Percentiles rank a stretch among this genome's conserved stretches.
Evolutionary conservation across 2,113 vertebrate genomes (phyloP).

Genomic region (Semnornis frantzii): DNA sequence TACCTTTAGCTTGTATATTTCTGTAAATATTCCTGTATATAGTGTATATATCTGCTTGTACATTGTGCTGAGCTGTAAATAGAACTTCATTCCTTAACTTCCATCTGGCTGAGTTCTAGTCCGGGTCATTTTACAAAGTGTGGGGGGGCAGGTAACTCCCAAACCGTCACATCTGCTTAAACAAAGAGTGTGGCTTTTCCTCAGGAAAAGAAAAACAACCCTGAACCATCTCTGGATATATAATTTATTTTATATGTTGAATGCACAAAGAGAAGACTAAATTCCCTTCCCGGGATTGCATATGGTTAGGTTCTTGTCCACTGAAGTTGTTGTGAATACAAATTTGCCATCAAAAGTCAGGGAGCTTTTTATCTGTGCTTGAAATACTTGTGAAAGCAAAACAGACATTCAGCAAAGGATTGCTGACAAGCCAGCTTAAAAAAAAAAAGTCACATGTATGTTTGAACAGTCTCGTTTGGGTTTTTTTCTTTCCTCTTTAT

Average conservation of each 20-base stretch:
- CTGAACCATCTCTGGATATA: neutral
- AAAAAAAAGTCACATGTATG: neutral
- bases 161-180: too few species aligned
- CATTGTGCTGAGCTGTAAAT: too few species aligned
- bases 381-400: conserved; percentile 62
- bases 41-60: too few species aligned
- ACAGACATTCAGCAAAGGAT: neutral
- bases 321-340: conserved; percentile 32
- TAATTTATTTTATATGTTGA: conserved; percentile 38
- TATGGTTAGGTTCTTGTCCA: conserved; percentile 22
- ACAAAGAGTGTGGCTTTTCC: neutral
- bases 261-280: neutral
- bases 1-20: too few species aligned
- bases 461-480: neutral
- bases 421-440: neutral
- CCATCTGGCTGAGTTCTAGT: too few species aligned
- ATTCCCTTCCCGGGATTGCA: conserved; percentile 13
- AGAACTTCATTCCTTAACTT: too few species aligned
- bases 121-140: too few species aligned
- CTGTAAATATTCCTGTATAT: too few species aligned
- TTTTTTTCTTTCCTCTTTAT: neutral
- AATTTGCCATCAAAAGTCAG: conserved; percentile 47
- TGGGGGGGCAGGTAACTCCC: too few species aligned
- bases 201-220: neutral
- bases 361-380: conserved; percentile 40